Evolutionary conservation across 2,113 vertebrate species (phyloP).

Genomic region (Amphiprion percula): DNA sequence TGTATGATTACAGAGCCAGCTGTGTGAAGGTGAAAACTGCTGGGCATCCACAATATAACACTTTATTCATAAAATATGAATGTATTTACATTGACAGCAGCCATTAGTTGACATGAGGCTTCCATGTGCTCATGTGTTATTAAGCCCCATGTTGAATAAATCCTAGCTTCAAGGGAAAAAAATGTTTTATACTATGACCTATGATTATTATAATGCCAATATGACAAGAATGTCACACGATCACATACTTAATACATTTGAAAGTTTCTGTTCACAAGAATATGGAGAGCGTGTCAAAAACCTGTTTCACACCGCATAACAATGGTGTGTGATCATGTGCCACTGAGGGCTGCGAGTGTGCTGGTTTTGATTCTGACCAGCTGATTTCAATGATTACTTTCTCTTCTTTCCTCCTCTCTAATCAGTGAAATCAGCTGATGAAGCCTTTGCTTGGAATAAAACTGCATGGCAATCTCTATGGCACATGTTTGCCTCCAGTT

Average conservation of each 20-base stretch:
- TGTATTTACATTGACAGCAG: not conserved
- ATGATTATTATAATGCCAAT: not conserved
- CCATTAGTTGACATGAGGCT: not conserved
- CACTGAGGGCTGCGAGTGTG: conserved; percentile 17
- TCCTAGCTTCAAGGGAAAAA: not conserved
- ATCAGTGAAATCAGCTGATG: conserved; percentile 67
- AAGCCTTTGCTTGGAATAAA: conserved; percentile 46
- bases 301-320: conserved; percentile 27
- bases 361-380: conserved; percentile 67
- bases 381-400: conserved; percentile 62
- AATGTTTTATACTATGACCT: not conserved
- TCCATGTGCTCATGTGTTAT: not conserved
- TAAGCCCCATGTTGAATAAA: not conserved
- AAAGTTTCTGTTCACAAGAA: conserved; percentile 18
- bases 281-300: not conserved
- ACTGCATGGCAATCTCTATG: conserved; percentile 47
- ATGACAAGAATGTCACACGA: not conserved
- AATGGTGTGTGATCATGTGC: conserved; percentile 38
- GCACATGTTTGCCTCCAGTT: conserved; percentile 42
- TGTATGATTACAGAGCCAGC: too few relatives aligned
- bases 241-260: not conserved
- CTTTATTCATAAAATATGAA: not conserved
- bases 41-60: not conserved
- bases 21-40: too few relatives aligned
- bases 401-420: conserved; percentile 47